Percentiles rank a stretch among this genome's conserved stretches.
These are phyloP conservation scores for Micromys minutus DNA, from an alignment of 2,113 vertebrate genomes.

Conservation along the genomic window DNA sequence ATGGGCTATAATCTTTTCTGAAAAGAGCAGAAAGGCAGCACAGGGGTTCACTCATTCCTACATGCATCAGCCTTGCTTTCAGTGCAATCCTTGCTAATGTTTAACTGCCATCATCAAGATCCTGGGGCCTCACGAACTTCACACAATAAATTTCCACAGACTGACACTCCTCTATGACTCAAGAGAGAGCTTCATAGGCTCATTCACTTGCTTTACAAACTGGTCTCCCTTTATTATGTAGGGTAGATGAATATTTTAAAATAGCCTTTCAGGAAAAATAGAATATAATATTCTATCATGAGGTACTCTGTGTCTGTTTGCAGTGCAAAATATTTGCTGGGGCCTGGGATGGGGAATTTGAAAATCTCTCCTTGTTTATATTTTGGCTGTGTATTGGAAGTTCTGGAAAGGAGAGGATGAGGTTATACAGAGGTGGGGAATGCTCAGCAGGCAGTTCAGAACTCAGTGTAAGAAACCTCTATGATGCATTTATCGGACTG, in stretches of 20 bases:
- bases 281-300: constrained; percentile 25
- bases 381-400: background rate
- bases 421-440: background rate
- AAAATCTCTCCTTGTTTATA: background rate
- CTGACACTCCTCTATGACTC: constrained; percentile 41
- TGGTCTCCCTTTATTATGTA: background rate
- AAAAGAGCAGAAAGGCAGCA: constrained; percentile 53
- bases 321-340: constrained; percentile 52
- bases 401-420: background rate
- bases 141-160: constrained; percentile 48
- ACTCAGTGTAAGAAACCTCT: background rate
- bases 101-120: constrained; percentile 50
- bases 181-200: constrained; percentile 25
- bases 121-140: constrained; percentile 43
- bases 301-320: constrained; percentile 49
- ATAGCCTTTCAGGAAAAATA: constrained; percentile 57
- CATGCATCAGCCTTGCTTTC: constrained; percentile 51
- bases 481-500: background rate
- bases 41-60: constrained; percentile 23
- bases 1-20: constrained; percentile 60
- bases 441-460: background rate
- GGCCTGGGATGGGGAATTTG: constrained; percentile 10
- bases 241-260: constrained; percentile 57
- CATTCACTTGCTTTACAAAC: constrained; percentile 42
- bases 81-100: constrained; percentile 6